These are phyloP conservation scores for Pelosia muscerda DNA, from an alignment of 2,888 invertebrate genomes.

Conservation along the genomic window DNA sequence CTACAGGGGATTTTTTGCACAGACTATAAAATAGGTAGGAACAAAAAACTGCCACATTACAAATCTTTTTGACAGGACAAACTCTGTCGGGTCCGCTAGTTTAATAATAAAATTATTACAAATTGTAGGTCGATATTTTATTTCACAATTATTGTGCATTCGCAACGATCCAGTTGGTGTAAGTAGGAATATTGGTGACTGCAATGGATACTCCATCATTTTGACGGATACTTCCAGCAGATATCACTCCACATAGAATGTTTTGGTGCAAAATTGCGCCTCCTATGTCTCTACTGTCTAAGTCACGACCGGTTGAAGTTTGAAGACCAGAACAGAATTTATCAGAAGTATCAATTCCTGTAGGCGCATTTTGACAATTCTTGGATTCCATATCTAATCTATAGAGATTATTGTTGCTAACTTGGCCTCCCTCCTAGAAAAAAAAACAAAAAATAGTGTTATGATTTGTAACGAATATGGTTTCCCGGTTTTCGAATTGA, in stretches of 20 bases:
- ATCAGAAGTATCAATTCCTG: background rate
- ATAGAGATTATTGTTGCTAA: background rate
- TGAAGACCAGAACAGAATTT: background rate
- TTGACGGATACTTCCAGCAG: background rate
- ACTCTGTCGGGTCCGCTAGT: too few species aligned
- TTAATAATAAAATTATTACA: background rate
- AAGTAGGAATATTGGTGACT: background rate
- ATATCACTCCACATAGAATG: background rate
- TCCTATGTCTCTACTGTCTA: constrained; percentile 3
- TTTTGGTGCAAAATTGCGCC: background rate
- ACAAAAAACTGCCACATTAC: too few species aligned
- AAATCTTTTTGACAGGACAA: too few species aligned
- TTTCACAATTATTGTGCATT: background rate
- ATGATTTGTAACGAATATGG: too few species aligned
- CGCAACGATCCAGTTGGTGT: background rate
- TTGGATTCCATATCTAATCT: background rate
- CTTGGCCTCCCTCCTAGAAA: background rate
- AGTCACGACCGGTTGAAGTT: background rate
- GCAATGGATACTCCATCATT: background rate
- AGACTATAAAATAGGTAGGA: too few species aligned
- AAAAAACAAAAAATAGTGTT: background rate
- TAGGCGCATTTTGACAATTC: background rate
- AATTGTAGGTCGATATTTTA: constrained; percentile 12
- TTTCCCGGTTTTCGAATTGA: too few species aligned
- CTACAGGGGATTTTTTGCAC: too few species aligned